phyloP scores from a whole-genome alignment of 2,888 invertebrate species.

The Electrophaes corylata region DNA sequence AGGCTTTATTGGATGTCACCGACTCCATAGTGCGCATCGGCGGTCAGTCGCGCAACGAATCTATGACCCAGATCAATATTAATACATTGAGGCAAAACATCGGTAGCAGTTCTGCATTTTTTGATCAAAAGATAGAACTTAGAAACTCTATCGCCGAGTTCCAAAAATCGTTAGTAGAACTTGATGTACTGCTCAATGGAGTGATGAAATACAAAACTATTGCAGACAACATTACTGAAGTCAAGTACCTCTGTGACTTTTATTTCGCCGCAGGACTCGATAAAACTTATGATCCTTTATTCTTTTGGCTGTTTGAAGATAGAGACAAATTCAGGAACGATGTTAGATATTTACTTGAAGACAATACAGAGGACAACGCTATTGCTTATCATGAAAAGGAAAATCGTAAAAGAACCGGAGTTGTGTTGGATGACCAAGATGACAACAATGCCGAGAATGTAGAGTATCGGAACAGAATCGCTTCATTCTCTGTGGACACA shows the following conservation, averaged over 20 bases:
- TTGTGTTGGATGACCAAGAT: constrained; percentile 51
- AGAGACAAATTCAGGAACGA: constrained; percentile 32
- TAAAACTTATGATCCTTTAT: constrained; percentile 46
- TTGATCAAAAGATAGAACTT: constrained; percentile 48
- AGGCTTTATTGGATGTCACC: constrained; percentile 86
- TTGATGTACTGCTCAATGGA: constrained; percentile 55
- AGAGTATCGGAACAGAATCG: constrained; percentile 27
- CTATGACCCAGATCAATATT: constrained; percentile 67
- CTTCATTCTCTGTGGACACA: constrained; percentile 49
- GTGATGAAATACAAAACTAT: constrained; percentile 48
- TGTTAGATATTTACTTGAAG: constrained; percentile 36
- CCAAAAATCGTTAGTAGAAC: constrained; percentile 46
- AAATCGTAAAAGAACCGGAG: constrained; percentile 44
- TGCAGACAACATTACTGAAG: constrained; percentile 40
- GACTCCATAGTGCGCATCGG: constrained; percentile 87
- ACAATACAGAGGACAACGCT: constrained; percentile 32
- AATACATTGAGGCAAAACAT: constrained; percentile 58
- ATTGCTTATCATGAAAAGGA: constrained; percentile 43
- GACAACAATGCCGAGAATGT: constrained; percentile 17
- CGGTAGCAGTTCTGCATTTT: constrained; percentile 40
- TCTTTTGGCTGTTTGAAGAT: constrained; percentile 62
- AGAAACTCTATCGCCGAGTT: constrained; percentile 44
- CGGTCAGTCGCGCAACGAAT: constrained; percentile 85
- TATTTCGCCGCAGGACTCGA: constrained; percentile 36
- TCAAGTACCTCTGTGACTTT: constrained; percentile 39